These are phyloP conservation scores for Nannospalax galili DNA, from an alignment of 2,113 vertebrate species.

Conservation along the genomic window DNA sequence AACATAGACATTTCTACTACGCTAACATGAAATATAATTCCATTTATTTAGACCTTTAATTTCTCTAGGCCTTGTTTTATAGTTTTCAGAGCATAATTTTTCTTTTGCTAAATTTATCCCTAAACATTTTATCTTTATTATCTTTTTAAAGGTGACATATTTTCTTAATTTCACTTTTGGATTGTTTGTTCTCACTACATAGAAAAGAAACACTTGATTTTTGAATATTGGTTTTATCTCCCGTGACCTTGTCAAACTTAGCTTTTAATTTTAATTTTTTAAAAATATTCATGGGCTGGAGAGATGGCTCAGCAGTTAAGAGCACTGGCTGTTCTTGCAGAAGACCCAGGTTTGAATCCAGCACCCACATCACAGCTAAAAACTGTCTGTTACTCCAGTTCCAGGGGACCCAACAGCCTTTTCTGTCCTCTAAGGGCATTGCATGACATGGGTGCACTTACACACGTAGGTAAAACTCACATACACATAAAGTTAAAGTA, in stretches of 20 bases:
- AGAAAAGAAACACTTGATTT: neutral
- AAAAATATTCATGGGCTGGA: neutral
- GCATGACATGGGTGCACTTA: too few species aligned
- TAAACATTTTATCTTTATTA: neutral
- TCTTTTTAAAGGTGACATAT: neutral
- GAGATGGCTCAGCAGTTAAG: too few species aligned
- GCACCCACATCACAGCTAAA: too few species aligned
- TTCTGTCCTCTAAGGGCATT: too few species aligned
- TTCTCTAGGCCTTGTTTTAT: neutral
- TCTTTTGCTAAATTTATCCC: neutral
- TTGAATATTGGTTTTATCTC: neutral
- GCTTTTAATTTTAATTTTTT: neutral
- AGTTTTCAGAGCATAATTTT: neutral
- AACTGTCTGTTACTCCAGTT: too few species aligned
- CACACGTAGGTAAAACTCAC: too few species aligned
- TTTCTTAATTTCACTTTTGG: neutral
- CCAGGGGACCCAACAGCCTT: too few species aligned
- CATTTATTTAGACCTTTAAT: constrained; percentile 6
- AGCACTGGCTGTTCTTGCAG: too few species aligned
- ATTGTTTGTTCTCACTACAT: neutral
- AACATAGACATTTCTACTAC: neutral
- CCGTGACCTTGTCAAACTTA: neutral
- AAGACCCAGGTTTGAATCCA: too few species aligned
- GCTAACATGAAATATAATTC: neutral
- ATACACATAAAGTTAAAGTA: too few species aligned